A percentile compares a stretch with the other conserved stretches of the same genome.
Evolutionary conservation across 2,113 vertebrate genomes (phyloP).

Genomic region (Plecotus auritus): DNA sequence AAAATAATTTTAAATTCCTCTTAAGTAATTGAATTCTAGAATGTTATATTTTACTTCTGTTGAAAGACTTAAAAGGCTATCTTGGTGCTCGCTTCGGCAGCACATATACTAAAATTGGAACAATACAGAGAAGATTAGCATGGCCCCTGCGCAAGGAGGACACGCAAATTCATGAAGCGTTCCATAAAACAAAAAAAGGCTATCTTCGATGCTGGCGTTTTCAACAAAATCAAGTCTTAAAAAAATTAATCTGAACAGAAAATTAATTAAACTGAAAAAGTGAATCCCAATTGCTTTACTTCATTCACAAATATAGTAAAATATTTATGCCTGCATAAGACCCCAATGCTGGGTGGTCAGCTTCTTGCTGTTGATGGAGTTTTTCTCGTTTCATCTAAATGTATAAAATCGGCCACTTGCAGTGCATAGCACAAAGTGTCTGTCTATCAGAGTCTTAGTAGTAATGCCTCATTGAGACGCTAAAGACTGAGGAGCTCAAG

Average conservation of each 20-base stretch:
- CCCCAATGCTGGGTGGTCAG: background rate
- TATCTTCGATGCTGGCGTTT: background rate
- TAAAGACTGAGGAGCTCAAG: constrained; percentile 34
- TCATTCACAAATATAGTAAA: constrained; percentile 49
- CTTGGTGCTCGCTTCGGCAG: background rate
- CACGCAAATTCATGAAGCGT: no score
- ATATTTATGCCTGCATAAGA: constrained; percentile 45
- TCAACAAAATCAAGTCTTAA: constrained; percentile 56
- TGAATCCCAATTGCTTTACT: constrained; percentile 37
- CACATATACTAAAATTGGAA: no score
- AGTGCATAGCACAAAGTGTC: background rate
- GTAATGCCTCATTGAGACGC: background rate
- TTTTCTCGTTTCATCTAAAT: constrained; percentile 23
- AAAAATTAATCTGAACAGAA: constrained; percentile 35
- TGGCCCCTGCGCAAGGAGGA: no score
- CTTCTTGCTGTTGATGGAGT: constrained; percentile 24
- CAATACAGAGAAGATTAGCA: no score
- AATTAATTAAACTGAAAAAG: constrained; percentile 43
- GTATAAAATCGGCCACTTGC: background rate
- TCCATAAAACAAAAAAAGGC: constrained; percentile 13
- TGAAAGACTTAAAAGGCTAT: constrained; percentile 59
- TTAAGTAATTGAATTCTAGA: constrained; percentile 50
- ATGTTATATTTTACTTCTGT: constrained; percentile 41
- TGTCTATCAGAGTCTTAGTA: background rate
- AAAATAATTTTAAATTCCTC: constrained; percentile 43